These are phyloP conservation scores for Cyrtodaria siliqua DNA, from an alignment of 2,888 invertebrate species.

Conservation along the genomic window DNA sequence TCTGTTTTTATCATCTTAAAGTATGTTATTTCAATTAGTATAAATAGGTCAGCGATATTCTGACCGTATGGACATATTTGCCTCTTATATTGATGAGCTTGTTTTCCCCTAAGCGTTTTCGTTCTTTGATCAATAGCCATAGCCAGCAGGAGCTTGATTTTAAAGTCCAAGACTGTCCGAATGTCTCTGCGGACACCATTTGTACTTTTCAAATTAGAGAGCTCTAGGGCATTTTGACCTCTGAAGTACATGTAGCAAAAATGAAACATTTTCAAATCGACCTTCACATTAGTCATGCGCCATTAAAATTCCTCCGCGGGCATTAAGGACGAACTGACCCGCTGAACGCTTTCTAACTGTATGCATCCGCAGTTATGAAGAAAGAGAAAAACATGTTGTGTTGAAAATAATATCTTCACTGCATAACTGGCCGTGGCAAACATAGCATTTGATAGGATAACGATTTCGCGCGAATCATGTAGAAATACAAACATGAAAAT, in stretches of 20 bases:
- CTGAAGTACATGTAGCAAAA: background rate
- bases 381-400: conserved; percentile 11
- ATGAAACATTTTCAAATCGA: conserved; percentile 18
- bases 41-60: too few species aligned
- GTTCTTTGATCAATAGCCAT: conserved; percentile 13
- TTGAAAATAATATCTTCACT: background rate
- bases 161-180: conserved; percentile 6
- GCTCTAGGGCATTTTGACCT: conserved; percentile 37
- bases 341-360: conserved; percentile 2
- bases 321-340: conserved; percentile 23
- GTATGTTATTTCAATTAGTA: too few species aligned
- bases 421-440: background rate
- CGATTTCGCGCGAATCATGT: too few species aligned
- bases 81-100: conserved; percentile 17
- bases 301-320: conserved; percentile 62
- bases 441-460: too few species aligned
- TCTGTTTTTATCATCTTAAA: too few species aligned
- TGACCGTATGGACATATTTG: background rate
- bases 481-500: too few species aligned
- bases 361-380: conserved; percentile 30
- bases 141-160: conserved; percentile 21
- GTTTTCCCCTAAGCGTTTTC: background rate
- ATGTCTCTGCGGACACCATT: conserved; percentile 19
- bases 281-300: conserved; percentile 46
- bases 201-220: conserved; percentile 44